A percentile compares a stretch with the other conserved stretches of the same genome.
Evolutionary conservation across 2,113 vertebrate species (phyloP).

Genomic region (Zapus hudsonius): DNA sequence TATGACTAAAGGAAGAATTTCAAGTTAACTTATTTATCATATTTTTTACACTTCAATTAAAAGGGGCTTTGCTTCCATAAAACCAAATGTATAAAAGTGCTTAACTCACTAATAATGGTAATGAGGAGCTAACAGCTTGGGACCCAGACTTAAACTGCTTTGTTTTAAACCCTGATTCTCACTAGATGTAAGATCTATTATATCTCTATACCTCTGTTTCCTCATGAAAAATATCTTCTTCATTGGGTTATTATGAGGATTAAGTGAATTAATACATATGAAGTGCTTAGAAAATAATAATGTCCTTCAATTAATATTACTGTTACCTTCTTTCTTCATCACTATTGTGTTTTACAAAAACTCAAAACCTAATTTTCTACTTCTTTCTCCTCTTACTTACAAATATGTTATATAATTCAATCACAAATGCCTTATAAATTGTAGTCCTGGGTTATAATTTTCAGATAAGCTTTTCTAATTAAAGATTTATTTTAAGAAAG

Average conservation of each 20-base stretch:
- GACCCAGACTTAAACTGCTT: not conserved
- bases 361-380: not conserved
- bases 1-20: too few relatives aligned
- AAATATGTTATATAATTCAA: not conserved
- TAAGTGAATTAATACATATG: not conserved
- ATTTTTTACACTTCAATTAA: not conserved
- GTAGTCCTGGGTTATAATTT: constrained; percentile 2
- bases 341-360: not conserved
- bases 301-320: not conserved
- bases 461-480: not conserved
- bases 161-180: not conserved
- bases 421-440: not conserved
- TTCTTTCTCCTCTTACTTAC: not conserved
- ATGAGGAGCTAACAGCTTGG: not conserved
- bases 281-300: not conserved
- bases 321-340: not conserved
- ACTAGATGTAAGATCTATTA: not conserved
- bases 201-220: not conserved
- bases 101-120: not conserved
- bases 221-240: not conserved
- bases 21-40: too few relatives aligned
- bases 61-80: not conserved
- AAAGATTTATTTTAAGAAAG: too few relatives aligned
- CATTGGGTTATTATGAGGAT: not conserved
- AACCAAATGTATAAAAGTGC: not conserved